Base-by-base conservation (phyloP, 2,113 vertebrate genomes). In the Ardeotis arabs region DNA sequence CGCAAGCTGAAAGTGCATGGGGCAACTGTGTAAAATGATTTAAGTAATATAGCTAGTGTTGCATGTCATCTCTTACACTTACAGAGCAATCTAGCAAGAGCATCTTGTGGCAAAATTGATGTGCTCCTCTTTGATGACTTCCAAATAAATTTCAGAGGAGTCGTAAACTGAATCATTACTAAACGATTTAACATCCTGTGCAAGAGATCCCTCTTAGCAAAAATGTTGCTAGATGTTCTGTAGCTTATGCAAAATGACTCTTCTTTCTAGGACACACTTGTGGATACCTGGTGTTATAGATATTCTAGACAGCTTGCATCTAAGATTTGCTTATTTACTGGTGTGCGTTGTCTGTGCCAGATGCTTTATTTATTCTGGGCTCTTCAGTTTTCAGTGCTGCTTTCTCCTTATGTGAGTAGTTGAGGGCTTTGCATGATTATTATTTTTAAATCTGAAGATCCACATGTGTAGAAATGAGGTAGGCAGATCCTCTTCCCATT, bases 1-100 rank as follows among this genome's bases (percentile, higher is more conserved):
- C 21, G 49, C 27, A 24, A 4, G 24, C 33, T 78, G 49, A 24
- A 10, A 17, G 9, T 3, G 39, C 6, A 45, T 10, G 64, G 56
- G 23, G 37, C 44, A 58, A 5, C 35, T 49, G 76, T 9, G n/a
- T 72, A 31, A 81, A 89, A 23, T 18, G 22, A 20, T 24, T 75
- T n/a, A 49, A 78, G 49, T 72, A 28, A 31, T 1, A 6, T 39
- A 50, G 72, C 25, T 45, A 50, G 28, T 50, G 2, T 56, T 39
- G 24, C 44, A 1, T 23, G 72, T 29, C 64, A 6, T 44, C 29
- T 5, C 16, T 31, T 23, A 4, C 6, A 2, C 3, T 4, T 12
- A 31, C 8, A 6, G 59, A 44, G 75, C 11, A 4, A 4, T 20
- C 3, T 14, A 33, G 22, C 3, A 12, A 18, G 68, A 78, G 64